Evolutionary conservation across 2,888 invertebrate genomes (phyloP).

Genomic region (Parnassius orleans): DNA sequence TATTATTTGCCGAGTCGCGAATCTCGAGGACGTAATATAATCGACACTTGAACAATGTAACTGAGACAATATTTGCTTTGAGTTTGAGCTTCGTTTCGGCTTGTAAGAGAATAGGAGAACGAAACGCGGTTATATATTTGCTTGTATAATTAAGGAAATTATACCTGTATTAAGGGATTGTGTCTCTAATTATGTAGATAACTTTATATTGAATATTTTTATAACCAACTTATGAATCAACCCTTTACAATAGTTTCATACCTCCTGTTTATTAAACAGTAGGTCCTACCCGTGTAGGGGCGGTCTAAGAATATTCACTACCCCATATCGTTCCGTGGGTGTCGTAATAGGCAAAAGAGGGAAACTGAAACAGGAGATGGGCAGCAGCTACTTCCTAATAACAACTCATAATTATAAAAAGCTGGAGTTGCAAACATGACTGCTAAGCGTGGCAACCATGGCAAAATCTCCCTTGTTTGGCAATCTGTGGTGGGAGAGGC

Average conservation of each 20-base stretch:
- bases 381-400: too few species aligned
- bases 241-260: background rate
- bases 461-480: too few species aligned
- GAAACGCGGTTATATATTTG: conserved; percentile 27
- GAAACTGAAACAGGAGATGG: too few species aligned
- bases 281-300: too few species aligned
- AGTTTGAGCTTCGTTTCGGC: conserved; percentile 25
- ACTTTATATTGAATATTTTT: conserved; percentile 7
- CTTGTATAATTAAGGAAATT: conserved; percentile 31
- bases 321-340: too few species aligned
- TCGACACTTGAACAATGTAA: conserved; percentile 31
- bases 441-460: too few species aligned
- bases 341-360: too few species aligned
- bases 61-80: conserved; percentile 30
- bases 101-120: conserved; percentile 22
- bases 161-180: conserved; percentile 29
- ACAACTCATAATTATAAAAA: too few species aligned
- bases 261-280: too few species aligned
- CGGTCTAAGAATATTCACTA: too few species aligned
- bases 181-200: conserved; percentile 8
- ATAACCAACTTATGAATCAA: conserved; percentile 3
- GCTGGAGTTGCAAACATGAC: too few species aligned
- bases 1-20: conserved; percentile 23
- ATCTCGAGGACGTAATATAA: conserved; percentile 28
- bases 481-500: too few species aligned